Evolutionary conservation across 2,797 vertebrate genomes (phyloP).

Genomic region (Leptodactylus fallax): DNA sequence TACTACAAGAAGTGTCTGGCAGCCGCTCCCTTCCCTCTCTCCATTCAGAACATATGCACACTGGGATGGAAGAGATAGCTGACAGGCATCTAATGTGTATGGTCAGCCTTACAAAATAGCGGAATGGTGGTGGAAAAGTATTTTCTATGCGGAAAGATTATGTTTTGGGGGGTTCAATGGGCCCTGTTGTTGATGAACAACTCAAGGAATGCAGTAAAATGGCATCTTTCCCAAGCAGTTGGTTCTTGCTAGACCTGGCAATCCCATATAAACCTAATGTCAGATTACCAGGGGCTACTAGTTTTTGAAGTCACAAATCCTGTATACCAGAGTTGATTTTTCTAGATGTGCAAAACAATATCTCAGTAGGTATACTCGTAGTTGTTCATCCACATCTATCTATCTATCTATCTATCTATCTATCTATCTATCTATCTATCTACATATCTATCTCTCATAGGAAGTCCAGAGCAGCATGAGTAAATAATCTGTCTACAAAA

Average conservation of each 20-base stretch:
- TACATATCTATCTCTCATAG: no score
- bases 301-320: no score
- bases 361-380: neutral
- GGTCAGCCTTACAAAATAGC: neutral
- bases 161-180: neutral
- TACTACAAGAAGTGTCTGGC: no score
- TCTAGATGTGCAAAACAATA: neutral
- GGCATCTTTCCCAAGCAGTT: neutral
- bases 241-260: neutral
- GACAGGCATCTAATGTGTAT: no score
- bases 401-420: neutral
- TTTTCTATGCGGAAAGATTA: neutral
- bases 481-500: no score
- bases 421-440: neutral
- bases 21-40: no score
- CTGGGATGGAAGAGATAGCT: no score
- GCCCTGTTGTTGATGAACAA: neutral
- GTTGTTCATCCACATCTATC: neutral
- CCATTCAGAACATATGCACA: no score
- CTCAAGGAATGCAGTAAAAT: neutral
- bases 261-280: neutral
- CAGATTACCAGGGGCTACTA: neutral
- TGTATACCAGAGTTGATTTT: neutral
- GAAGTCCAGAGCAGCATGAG: no score
- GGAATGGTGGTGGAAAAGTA: neutral